Percentiles rank a stretch among this genome's conserved stretches.
Conservation (phyloP, 2,797 vertebrate genomes). For the Muscicapa comitata region DNA sequence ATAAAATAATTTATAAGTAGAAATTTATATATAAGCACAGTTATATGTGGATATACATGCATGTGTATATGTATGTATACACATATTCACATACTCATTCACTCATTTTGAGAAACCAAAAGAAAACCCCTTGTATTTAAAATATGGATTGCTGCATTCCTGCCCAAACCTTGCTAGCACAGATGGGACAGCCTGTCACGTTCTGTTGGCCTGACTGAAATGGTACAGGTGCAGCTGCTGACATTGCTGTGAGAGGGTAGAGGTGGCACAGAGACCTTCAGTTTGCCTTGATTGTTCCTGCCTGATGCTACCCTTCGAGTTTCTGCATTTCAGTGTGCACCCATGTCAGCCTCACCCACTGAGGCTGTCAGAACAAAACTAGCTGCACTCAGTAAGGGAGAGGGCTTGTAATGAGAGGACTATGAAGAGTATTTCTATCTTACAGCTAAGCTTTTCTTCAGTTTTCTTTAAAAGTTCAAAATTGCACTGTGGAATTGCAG, state of each 20-base stretch:
- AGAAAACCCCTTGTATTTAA: neutral
- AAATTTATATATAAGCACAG: neutral
- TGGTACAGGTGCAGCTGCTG: neutral
- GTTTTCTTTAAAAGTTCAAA: neutral
- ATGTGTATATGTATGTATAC: neutral
- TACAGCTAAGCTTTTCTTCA: neutral
- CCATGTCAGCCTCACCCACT: neutral
- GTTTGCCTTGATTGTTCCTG: neutral
- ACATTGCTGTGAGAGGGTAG: neutral
- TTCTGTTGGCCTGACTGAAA: neutral
- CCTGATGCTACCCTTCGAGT: neutral
- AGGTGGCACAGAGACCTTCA: neutral
- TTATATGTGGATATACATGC: neutral
- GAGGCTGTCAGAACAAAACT: neutral
- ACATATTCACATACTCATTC: neutral
- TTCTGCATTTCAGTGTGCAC: neutral
- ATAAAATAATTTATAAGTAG: neutral
- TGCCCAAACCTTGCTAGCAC: neutral
- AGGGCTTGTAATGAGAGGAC: neutral
- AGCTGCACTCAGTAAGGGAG: neutral
- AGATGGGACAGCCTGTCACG: neutral
- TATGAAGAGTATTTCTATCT: neutral
- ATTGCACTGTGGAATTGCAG: neutral
- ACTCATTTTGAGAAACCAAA: neutral
- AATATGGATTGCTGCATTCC: neutral